Evolutionary conservation across 2,888 invertebrate genomes (phyloP).

Genomic region (Glyphotaelius pellucidus): DNA sequence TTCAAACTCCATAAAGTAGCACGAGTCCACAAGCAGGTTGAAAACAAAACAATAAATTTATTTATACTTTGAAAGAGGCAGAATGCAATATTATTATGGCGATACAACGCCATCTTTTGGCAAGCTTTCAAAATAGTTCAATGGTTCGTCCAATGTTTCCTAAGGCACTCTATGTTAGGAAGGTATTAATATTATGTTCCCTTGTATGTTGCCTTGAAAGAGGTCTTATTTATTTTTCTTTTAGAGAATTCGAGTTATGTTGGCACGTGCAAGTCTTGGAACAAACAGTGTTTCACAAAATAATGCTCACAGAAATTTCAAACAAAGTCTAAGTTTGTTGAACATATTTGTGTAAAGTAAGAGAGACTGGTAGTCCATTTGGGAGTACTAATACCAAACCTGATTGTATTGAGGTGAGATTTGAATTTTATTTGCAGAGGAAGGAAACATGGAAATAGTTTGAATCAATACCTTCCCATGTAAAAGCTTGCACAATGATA

Average conservation of each 20-base stretch:
- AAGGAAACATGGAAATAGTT: neutral
- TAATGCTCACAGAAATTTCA: neutral
- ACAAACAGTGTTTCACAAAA: neutral
- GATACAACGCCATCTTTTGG: neutral
- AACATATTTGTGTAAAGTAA: neutral
- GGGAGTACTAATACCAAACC: neutral
- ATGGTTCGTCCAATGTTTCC: neutral
- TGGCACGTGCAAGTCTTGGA: neutral
- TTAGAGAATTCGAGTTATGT: neutral
- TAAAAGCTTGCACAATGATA: neutral
- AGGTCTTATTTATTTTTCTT: neutral
- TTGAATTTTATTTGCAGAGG: neutral
- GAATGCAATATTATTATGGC: neutral
- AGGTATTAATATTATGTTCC: neutral
- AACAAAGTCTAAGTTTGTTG: neutral
- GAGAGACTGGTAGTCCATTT: neutral
- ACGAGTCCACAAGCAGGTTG: neutral
- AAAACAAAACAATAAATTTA: neutral
- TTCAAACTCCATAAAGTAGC: neutral
- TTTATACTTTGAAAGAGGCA: neutral
- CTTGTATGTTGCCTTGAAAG: neutral
- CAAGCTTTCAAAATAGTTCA: neutral
- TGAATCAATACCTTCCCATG: neutral
- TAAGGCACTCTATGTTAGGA: neutral
- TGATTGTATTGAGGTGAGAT: too few relatives aligned